Evolutionary conservation across 1,140 invertebrate species (phyloP), one percentile per base, ranked within the genome.

Genomic region (Aradophagus sp.): DNA sequence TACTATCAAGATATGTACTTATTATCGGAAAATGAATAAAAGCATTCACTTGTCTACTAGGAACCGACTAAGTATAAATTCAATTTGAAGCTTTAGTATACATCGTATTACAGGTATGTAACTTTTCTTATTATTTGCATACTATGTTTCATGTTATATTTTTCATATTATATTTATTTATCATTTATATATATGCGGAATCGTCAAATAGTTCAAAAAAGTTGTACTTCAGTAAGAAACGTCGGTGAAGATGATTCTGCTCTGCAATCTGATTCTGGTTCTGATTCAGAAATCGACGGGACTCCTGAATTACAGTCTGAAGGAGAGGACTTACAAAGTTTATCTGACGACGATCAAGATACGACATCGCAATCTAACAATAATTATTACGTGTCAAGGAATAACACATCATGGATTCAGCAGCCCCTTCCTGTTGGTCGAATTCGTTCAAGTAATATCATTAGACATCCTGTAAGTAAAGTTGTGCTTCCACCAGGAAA

Each of bases 201-300:
- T 26, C 50, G 36, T 26, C 16, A 53, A 53, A 41, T 53, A 23
- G 32, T 41, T 14, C 6, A 53, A 53, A 31, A 53, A 14, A 29
- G 26, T 42, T 32, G 36, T 23, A 8, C 10, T 32, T 14, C 11
- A 20, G 16, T 39, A 5, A 31, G n/a, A 41, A 42, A 39, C 36
- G 19, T 23, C 36, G n/a, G 16, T 39, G 38, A 41, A 55, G 17
- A 55, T 7, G 7, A 29, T 19, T 0, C 4, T 52, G 14, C 26
- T 16, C 4, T 31, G 10, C 13, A 31, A 53, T 53, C 36, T 11
- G 36, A 32, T 20, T 41, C 26, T 41, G 36, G 20, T 14, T 53
- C 36, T 41, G 50, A 41, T 14, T 53, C 50, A 41, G 50, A 53
- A 32, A 20, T 41, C 15, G 35, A 52, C n/a, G 34, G 35, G n/a